Percentiles rank a stretch among this genome's conserved stretches.
phyloP scores from a whole-genome alignment of 2,113 vertebrate species.

The Xenus cinereus region DNA sequence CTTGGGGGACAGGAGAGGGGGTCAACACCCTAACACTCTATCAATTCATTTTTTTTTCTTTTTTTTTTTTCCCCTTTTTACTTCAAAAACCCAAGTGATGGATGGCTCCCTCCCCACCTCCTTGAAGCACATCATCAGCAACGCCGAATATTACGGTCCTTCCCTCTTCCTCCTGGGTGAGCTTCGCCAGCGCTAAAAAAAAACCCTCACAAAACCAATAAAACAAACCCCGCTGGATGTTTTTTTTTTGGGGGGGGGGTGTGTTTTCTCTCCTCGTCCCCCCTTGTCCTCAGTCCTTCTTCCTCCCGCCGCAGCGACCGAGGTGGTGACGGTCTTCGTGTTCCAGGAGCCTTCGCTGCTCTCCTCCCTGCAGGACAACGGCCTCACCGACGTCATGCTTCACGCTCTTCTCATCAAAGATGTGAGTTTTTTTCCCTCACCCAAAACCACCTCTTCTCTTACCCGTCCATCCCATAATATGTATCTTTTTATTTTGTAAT shows the following conservation, averaged over 20 bases:
- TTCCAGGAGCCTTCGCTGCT: slow-evolving; percentile 96
- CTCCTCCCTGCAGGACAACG: slow-evolving; percentile 94
- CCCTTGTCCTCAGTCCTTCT: neutral
- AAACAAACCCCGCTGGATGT: no score
- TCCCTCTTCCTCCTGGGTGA: slow-evolving; percentile 93
- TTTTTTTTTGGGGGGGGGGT: neutral
- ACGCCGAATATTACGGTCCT: slow-evolving; percentile 95
- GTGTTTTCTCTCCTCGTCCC: no score
- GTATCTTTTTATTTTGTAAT: no score
- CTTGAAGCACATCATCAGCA: slow-evolving; percentile 96
- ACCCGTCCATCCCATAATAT: no score
- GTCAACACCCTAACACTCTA: neutral
- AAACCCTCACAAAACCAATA: no score
- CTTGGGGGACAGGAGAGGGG: no score
- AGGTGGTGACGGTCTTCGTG: slow-evolving; percentile 96
- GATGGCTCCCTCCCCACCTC: slow-evolving; percentile 96
- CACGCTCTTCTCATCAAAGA: slow-evolving; percentile 96
- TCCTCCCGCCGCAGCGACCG: slow-evolving; percentile 80
- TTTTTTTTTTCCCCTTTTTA: neutral
- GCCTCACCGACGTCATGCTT: slow-evolving; percentile 94
- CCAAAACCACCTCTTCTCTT: no score
- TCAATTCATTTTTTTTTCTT: neutral
- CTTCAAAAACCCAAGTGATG: slow-evolving; percentile 80
- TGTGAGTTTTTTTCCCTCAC: slow-evolving; percentile 72
- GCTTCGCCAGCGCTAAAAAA: neutral